These are phyloP conservation scores for Oxytorus armatus DNA, from an alignment of 2,888 invertebrate species.

Conservation along the genomic window DNA sequence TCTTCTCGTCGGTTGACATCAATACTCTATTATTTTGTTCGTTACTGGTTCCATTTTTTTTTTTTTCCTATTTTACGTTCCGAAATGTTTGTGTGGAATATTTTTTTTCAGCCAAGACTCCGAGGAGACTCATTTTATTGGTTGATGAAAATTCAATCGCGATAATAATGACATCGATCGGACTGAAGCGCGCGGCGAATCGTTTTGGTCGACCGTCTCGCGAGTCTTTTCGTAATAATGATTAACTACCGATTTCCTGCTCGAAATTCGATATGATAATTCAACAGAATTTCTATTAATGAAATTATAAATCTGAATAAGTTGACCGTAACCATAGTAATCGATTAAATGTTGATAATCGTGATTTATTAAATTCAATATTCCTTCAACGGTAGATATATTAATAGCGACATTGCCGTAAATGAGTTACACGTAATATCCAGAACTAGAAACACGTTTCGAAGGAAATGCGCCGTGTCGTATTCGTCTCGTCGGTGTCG, in stretches of 20 bases:
- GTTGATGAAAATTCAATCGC: neutral
- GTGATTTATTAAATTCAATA: no score
- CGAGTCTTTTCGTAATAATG: neutral
- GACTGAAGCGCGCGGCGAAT: conserved; percentile 37
- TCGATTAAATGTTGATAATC: no score
- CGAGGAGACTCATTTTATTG: conserved; percentile 14
- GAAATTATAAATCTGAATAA: no score
- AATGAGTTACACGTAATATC: neutral
- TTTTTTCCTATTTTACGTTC: conserved; percentile 12
- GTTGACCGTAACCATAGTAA: no score
- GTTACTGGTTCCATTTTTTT: conserved; percentile 50
- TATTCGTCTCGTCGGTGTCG: conserved; percentile 54
- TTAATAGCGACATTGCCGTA: neutral
- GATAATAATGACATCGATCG: neutral
- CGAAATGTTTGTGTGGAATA: conserved; percentile 1
- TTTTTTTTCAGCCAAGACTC: conserved; percentile 34
- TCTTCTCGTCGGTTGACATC: conserved; percentile 78
- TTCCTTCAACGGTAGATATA: no score
- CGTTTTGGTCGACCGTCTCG: conserved; percentile 9
- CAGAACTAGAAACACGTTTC: neutral
- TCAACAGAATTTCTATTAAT: no score
- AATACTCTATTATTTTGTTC: conserved; percentile 67
- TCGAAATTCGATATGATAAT: no score
- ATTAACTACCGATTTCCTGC: no score
- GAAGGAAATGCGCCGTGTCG: conserved; percentile 62